phyloP scores from a whole-genome alignment of 2,888 invertebrate species.

The Drosophila antonietae region DNA sequence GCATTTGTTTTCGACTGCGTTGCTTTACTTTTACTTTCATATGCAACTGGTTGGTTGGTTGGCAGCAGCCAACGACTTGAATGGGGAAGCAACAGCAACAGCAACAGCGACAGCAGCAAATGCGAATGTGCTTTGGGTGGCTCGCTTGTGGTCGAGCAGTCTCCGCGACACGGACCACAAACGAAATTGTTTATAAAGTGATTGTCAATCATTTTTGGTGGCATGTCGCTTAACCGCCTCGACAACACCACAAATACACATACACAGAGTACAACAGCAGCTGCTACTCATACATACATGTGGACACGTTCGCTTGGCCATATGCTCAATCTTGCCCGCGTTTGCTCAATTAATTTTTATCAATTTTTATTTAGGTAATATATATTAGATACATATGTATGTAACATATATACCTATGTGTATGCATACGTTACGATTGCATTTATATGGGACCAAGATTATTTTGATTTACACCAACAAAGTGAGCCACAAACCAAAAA shows the following conservation, averaged over 20 bases:
- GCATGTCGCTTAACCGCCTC: constrained; percentile 76
- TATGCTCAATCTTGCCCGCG: constrained; percentile 21
- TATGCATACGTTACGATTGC: neutral
- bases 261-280: constrained; percentile 43
- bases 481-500: neutral
- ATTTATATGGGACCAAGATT: neutral
- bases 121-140: constrained; percentile 44
- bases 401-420: neutral
- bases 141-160: constrained; percentile 37
- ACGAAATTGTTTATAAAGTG: constrained; percentile 77
- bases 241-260: constrained; percentile 58
- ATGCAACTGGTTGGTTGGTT: constrained; percentile 75
- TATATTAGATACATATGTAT: neutral
- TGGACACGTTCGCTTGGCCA: constrained; percentile 43
- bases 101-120: constrained; percentile 38
- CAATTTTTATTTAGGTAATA: constrained; percentile 16
- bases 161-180: constrained; percentile 55
- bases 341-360: constrained; percentile 56
- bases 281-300: constrained; percentile 65
- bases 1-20: constrained; percentile 67
- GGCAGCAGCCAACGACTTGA: constrained; percentile 46
- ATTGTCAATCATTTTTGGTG: constrained; percentile 79
- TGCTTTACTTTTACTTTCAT: constrained; percentile 80
- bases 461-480: constrained; percentile 8
- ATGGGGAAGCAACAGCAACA: constrained; percentile 62